Base-by-base conservation (phyloP, 2,113 vertebrate species). In the Ia io region DNA sequence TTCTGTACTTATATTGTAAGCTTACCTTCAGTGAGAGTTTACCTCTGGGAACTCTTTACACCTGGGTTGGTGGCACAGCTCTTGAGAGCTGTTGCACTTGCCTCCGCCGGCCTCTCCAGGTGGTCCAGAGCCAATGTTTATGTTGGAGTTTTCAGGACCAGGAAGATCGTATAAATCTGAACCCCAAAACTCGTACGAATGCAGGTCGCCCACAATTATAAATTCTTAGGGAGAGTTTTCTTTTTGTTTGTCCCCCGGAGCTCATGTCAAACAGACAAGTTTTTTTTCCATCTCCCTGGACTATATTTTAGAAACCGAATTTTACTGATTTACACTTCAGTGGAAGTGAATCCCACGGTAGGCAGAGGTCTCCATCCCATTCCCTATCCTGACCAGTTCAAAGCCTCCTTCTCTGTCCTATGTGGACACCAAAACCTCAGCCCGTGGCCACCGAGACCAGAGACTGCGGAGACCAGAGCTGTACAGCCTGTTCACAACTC, bases 401-500 rank as follows among this genome's bases (percentile, higher is more conserved):
- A 32, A 56, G 8, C 28, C 20, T 93, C 49, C 77, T 65, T 35
- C 78, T 8, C 18, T 85, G 53, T 22, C 18, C 78, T 42, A 35
- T 9, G 13, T 32, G 42, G 73, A 82, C 35, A 10, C 7, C 30
- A 37, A 67, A n/a, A 40, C 22, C 49, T 22, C 37, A n/a, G 18
- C 14, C 10, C 8, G 8, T 5, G 44, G n/a, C 74, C 40, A 16
- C 28, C 23, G 25, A 22, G 59, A 28, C 22, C 4, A 35, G 44
- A 7, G 9, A 8, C 22, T 20, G 20, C 3, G 3, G 44, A 56
- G 30, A 10, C 44, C 67, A 32, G 49, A 4, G 16, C 23, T 18
- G 5, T 9, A 40, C 17, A 17, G 14, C 2, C 0, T 1, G 14
- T 0, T n/a, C 56, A 0, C 20, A 1, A 1, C 20, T 67, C 32